phyloP scores from a whole-genome alignment of 2,888 invertebrate genomes.

The Micoletzkya japonica region DNA sequence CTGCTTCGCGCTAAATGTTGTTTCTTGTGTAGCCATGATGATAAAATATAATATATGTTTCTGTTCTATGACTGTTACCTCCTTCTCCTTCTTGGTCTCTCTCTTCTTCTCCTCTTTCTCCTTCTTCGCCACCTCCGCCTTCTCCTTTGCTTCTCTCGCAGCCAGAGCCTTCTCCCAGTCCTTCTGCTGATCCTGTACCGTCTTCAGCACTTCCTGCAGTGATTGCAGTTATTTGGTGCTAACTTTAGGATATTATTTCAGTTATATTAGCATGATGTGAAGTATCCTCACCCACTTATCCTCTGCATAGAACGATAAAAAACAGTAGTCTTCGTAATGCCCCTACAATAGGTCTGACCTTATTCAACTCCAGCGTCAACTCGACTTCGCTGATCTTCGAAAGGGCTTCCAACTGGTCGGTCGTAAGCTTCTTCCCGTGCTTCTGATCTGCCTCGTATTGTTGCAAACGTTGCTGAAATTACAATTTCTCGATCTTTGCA shows the following conservation, averaged over 20 bases:
- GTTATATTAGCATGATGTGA: too few species aligned
- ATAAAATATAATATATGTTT: too few species aligned
- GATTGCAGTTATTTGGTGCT: too few species aligned
- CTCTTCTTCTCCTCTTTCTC: not conserved
- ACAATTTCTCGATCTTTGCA: too few species aligned
- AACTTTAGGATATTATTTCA: too few species aligned
- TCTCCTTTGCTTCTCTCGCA: not conserved
- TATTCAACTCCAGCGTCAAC: not conserved
- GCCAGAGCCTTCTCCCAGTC: not conserved
- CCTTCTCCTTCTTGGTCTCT: not conserved
- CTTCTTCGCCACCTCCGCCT: not conserved
- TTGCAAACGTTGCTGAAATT: conserved; percentile 20
- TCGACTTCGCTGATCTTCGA: conserved; percentile 20
- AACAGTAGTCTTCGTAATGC: too few species aligned
- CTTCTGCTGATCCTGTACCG: not conserved
- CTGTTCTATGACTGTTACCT: not conserved
- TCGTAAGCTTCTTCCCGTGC: conserved; percentile 1
- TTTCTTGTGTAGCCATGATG: too few species aligned
- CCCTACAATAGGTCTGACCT: too few species aligned
- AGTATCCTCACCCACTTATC: too few species aligned
- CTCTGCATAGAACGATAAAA: too few species aligned
- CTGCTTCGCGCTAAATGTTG: too few species aligned
- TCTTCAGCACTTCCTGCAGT: not conserved
- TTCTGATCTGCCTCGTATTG: not conserved
- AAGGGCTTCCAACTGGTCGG: conserved; percentile 9